Percentiles rank a stretch among this genome's conserved stretches.
Conservation (phyloP, 2,888 invertebrate genomes). For the Chalcis sispes region DNA sequence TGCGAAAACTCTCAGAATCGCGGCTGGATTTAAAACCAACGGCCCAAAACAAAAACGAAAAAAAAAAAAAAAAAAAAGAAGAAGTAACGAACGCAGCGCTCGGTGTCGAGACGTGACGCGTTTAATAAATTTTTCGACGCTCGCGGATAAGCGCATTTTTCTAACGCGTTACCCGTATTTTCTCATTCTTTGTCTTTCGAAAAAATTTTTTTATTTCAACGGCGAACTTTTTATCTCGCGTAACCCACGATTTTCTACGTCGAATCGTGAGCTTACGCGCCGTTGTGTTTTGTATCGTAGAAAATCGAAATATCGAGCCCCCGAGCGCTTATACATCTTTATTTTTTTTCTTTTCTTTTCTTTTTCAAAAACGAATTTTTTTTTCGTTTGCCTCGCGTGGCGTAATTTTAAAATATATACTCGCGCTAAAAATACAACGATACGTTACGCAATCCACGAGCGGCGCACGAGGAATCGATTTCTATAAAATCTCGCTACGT, state of each 20-base stretch:
- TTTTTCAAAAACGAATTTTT: background rate
- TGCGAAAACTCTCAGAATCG: background rate
- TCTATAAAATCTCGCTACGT: conserved; percentile 28
- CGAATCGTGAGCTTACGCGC: too few species aligned
- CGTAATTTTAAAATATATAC: conserved; percentile 6
- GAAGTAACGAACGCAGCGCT: background rate
- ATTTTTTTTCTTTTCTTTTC: background rate
- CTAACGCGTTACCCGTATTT: too few species aligned
- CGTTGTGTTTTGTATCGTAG: background rate
- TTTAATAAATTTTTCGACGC: conserved; percentile 37
- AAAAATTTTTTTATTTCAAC: too few species aligned
- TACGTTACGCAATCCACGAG: conserved; percentile 28
- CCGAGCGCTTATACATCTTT: too few species aligned
- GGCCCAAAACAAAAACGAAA: background rate
- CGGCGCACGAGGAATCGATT: background rate
- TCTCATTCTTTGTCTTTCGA: too few species aligned
- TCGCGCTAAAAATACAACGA: conserved; percentile 38
- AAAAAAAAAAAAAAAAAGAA: background rate
- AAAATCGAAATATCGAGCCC: background rate
- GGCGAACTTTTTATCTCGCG: conserved; percentile 16
- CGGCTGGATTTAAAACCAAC: background rate
- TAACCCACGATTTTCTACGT: background rate
- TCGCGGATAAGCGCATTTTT: background rate
- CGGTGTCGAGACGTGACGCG: conserved; percentile 22
- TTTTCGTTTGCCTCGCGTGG: background rate